Percentiles rank a stretch among this genome's conserved stretches.
phyloP scores from a whole-genome alignment of 2,797 vertebrate species.

The Florisuga fusca region DNA sequence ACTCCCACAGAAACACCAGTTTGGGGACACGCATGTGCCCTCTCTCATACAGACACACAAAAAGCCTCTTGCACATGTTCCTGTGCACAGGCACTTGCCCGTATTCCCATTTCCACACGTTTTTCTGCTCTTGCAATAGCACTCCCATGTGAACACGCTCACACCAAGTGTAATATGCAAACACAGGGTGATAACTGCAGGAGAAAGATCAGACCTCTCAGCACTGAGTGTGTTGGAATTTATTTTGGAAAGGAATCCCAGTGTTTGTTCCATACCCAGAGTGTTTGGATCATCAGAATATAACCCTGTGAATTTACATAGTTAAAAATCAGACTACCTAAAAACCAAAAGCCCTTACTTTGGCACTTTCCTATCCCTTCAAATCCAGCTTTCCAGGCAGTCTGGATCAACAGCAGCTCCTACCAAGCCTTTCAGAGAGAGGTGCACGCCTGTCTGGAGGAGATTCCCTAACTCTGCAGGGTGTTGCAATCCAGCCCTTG shows the following conservation, averaged over 20 bases:
- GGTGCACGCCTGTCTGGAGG: not conserved
- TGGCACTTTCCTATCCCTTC: not conserved
- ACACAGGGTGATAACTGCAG: not conserved
- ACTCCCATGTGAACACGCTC: not conserved
- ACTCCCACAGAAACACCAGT: not conserved
- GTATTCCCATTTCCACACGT: not conserved
- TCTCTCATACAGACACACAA: not conserved
- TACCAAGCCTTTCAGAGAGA: not conserved
- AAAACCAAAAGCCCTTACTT: constrained; percentile 9
- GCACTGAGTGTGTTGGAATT: not conserved
- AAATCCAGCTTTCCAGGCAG: not conserved
- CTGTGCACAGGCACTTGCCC: not conserved
- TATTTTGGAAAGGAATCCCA: constrained; percentile 81
- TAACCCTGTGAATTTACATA: not conserved
- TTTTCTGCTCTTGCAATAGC: not conserved
- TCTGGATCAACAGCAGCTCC: not conserved
- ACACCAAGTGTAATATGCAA: not conserved
- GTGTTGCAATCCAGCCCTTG: not conserved
- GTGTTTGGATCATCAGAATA: constrained; percentile 24
- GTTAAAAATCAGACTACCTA: constrained; percentile 45
- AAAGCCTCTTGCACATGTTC: not conserved
- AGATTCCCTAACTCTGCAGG: not conserved
- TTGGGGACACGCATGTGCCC: not conserved
- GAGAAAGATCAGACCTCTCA: not conserved
- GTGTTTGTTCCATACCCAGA: constrained; percentile 79